Percentiles rank a stretch among this genome's conserved stretches.
phyloP scores from a whole-genome alignment of 1,140 invertebrate species.

The Heterodera schachtii region DNA sequence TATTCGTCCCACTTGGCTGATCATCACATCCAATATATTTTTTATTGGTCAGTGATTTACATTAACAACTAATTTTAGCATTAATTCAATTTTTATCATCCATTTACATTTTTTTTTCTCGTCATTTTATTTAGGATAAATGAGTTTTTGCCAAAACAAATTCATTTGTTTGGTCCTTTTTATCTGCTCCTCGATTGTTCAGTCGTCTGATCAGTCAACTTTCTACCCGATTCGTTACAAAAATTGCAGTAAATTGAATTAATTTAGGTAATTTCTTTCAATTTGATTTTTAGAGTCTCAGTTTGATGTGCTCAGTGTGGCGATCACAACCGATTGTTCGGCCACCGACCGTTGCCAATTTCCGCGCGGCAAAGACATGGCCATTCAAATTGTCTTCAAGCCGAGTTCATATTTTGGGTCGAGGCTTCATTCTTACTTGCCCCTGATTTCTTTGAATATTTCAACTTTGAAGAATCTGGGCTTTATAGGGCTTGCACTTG shows the following conservation, averaged over 20 bases:
- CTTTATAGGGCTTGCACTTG: neutral
- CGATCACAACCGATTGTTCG: slow-evolving; percentile 15
- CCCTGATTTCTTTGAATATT: too few species aligned
- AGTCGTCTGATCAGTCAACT: neutral
- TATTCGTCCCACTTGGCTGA: too few species aligned
- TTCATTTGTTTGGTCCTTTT: too few species aligned
- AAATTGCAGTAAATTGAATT: slow-evolving; percentile 39
- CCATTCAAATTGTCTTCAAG: slow-evolving; percentile 27
- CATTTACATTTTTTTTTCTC: too few species aligned
- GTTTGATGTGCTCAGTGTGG: slow-evolving; percentile 22
- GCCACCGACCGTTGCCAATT: slow-evolving; percentile 7
- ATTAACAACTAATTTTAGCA: too few species aligned
- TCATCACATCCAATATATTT: too few species aligned
- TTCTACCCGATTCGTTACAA: slow-evolving; percentile 41
- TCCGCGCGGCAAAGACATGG: neutral
- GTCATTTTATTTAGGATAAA: too few species aligned
- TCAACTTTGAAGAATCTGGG: neutral
- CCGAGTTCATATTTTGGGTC: neutral
- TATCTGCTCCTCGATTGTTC: too few species aligned
- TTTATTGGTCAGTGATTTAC: too few species aligned
- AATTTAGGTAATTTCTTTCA: slow-evolving; percentile 14
- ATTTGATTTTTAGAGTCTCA: slow-evolving; percentile 18
- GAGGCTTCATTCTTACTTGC: too few species aligned
- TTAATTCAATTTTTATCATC: too few species aligned
- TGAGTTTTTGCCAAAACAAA: too few species aligned